Conservation (phyloP, 2,113 vertebrate species). For the Chaenocephalus aceratus region DNA sequence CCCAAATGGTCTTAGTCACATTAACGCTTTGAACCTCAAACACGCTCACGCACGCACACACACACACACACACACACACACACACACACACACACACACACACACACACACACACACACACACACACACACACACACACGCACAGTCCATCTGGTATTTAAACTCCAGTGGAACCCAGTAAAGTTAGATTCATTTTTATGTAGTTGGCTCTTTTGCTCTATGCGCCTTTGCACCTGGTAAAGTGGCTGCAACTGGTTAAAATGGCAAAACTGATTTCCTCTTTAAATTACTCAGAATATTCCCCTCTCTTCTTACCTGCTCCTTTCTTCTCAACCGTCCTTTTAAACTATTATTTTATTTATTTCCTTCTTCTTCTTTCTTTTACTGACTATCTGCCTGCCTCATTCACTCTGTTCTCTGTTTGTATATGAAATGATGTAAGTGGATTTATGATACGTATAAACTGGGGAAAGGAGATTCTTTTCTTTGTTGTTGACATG, state of each 20-base stretch:
- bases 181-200: conserved; percentile 70
- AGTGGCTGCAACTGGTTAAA: conserved; percentile 54
- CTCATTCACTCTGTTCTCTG: background rate
- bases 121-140: conserved; percentile 27
- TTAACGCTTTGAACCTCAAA: conserved; percentile 73
- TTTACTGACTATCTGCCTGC: background rate
- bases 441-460: conserved; percentile 77
- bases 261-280: conserved; percentile 54
- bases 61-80: conserved; percentile 21
- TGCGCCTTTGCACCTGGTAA: conserved; percentile 68
- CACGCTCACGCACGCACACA: conserved; percentile 23
- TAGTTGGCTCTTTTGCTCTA: conserved; percentile 38
- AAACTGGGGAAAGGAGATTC: conserved; percentile 10
- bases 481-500: conserved; percentile 45
- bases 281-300: conserved; percentile 39
- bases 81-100: conserved; percentile 30
- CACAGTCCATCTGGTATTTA: conserved; percentile 67
- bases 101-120: conserved; percentile 26
- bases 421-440: conserved; percentile 35
- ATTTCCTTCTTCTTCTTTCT: background rate
- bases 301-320: conserved; percentile 10
- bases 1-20: conserved; percentile 66
- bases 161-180: conserved; percentile 72
- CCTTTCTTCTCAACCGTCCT: background rate
- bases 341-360: background rate